A percentile compares a stretch with the other conserved stretches of the same genome.
These are phyloP conservation scores for Montipora sp. DNA, from an alignment of 64 coral and sea anemone species.

Conservation along the genomic window DNA sequence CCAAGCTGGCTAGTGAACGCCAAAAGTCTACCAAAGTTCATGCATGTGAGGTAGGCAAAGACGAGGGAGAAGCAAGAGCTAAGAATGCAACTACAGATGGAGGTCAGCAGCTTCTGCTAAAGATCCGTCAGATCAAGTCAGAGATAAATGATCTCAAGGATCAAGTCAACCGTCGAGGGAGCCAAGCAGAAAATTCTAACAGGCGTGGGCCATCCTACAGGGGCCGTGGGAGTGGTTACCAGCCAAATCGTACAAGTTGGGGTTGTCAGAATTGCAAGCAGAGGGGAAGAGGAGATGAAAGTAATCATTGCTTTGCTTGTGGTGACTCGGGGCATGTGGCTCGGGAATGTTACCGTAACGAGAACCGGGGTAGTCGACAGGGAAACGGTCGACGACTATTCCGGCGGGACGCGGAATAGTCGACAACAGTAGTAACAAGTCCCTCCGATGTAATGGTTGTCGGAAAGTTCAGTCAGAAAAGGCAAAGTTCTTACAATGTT, in stretches of 20 bases:
- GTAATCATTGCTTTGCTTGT: conserved; percentile 57
- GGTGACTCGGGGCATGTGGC: conserved; percentile 39
- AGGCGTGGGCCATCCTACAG: background rate
- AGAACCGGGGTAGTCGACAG: conserved; percentile 23
- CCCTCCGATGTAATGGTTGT: conserved; percentile 59
- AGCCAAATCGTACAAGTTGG: background rate
- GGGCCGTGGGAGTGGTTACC: background rate
- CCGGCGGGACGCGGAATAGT: conserved; percentile 70
- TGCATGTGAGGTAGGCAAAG: background rate
- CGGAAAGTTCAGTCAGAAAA: conserved; percentile 32
- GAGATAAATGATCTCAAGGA: conserved; percentile 27
- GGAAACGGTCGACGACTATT: conserved; percentile 71
- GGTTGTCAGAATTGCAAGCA: conserved; percentile 49
- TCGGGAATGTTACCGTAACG: conserved; percentile 24
- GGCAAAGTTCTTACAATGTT: conserved; percentile 53
- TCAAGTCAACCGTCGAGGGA: conserved; percentile 4
- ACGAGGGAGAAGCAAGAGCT: background rate
- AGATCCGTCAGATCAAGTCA: conserved; percentile 34
- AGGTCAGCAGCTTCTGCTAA: conserved; percentile 40
- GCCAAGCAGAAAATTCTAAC: background rate
- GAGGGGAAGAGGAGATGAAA: conserved; percentile 22
- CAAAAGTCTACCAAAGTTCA: conserved; percentile 42
- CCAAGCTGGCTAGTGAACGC: conserved; percentile 23
- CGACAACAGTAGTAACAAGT: conserved; percentile 44
- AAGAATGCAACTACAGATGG: background rate